phyloP scores from a whole-genome alignment of 23 tunicate genomes.

The Trididemnum clinides region DNA sequence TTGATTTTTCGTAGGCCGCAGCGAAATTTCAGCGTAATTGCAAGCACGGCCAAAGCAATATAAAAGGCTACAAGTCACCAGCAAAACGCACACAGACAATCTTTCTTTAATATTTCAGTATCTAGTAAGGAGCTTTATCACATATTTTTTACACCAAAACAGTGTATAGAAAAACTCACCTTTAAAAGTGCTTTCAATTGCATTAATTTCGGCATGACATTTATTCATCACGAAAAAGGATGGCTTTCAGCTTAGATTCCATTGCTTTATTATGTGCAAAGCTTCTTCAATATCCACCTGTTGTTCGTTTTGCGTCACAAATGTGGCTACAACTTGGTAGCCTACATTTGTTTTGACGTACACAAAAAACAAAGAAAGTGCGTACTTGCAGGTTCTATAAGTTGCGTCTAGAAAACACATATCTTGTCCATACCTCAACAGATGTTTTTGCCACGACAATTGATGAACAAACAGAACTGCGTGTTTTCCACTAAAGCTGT shows the following conservation, averaged over 20 bases:
- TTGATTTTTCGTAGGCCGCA: no score
- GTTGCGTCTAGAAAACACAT: slow-evolving; percentile 33
- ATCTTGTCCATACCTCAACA: slow-evolving; percentile 18
- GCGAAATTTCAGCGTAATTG: no score
- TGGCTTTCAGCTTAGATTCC: slow-evolving; percentile 12
- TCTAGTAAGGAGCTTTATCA: no score
- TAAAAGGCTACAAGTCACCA: no score
- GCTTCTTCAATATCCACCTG: not conserved
- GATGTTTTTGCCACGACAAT: not conserved
- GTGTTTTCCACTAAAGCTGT: not conserved
- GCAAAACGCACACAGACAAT: no score
- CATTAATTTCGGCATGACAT: slow-evolving; percentile 17
- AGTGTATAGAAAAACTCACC: no score
- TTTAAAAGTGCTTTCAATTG: not conserved
- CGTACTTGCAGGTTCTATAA: slow-evolving; percentile 17
- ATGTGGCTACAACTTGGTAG: slow-evolving; percentile 28
- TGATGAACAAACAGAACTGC: slow-evolving; percentile 18
- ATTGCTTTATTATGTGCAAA: not conserved
- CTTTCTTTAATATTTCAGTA: no score
- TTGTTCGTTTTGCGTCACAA: slow-evolving; percentile 10
- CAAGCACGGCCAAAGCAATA: no score
- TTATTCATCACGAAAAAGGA: slow-evolving; percentile 17
- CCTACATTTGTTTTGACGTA: slow-evolving; percentile 35
- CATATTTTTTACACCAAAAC: no score
- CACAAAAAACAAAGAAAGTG: slow-evolving; percentile 22